phyloP scores from a whole-genome alignment of 2,797 vertebrate species.

The Danio tinwini region DNA sequence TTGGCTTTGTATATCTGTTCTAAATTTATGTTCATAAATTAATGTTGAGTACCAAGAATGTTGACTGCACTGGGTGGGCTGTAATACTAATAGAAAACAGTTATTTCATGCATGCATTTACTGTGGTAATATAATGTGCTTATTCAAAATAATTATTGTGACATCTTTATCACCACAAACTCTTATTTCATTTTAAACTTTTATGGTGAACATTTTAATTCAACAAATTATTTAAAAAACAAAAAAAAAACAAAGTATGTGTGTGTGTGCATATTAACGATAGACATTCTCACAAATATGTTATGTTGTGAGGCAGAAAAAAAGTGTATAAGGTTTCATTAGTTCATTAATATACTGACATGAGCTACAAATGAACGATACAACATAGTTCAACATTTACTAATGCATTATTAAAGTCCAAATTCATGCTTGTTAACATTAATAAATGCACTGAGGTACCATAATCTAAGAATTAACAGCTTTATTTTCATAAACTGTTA shows the following conservation, averaged over 20 bases:
- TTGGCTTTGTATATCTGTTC: neutral
- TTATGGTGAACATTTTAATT: neutral
- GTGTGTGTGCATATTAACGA: neutral
- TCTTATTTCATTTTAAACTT: neutral
- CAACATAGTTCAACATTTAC: no score
- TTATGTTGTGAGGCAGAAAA: no score
- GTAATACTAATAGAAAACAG: neutral
- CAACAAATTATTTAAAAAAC: no score
- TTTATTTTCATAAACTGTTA: no score
- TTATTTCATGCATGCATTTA: neutral
- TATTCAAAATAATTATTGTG: neutral
- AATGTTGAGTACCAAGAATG: neutral
- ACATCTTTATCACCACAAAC: neutral
- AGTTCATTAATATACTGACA: no score
- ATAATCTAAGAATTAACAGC: no score
- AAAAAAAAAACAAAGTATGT: neutral
- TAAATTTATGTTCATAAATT: neutral
- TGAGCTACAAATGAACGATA: no score
- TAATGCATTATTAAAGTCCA: no score
- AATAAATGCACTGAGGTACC: no score
- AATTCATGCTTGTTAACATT: no score
- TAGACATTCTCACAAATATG: neutral
- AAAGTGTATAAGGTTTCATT: no score
- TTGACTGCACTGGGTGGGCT: slow-evolving; percentile 7
- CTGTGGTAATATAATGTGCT: neutral